Evolutionary conservation across 2,888 invertebrate genomes (phyloP).

Genomic region (Sabatieria punctata): DNA sequence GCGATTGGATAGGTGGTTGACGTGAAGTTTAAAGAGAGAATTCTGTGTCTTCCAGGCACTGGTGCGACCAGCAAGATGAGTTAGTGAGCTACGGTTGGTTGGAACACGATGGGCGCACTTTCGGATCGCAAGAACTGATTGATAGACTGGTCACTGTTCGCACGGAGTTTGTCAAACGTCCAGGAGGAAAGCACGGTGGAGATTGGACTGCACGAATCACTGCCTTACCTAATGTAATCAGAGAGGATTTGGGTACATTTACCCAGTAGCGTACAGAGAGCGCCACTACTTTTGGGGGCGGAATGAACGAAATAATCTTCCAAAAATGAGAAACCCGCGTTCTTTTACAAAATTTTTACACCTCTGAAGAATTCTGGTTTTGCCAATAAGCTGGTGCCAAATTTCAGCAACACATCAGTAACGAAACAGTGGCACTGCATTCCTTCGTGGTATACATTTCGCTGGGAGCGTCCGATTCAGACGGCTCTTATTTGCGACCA

Average conservation of each 20-base stretch:
- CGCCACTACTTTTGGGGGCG: no score
- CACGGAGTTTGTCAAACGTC: conserved; percentile 72
- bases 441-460: background rate
- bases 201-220: conserved; percentile 77
- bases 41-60: conserved; percentile 45
- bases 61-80: conserved; percentile 75
- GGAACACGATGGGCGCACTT: conserved; percentile 73
- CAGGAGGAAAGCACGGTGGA: conserved; percentile 62
- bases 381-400: no score
- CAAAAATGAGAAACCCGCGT: no score
- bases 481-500: background rate
- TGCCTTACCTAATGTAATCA: conserved; percentile 42
- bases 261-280: no score
- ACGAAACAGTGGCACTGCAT: background rate
- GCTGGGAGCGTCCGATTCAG: background rate
- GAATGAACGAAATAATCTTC: conserved; percentile 31
- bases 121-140: conserved; percentile 71
- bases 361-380: no score
- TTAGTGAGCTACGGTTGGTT: conserved; percentile 69
- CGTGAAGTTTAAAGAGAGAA: conserved; percentile 6
- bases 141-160: conserved; percentile 53
- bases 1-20: background rate
- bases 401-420: no score
- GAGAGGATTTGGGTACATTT: no score
- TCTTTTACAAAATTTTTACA: no score